phyloP scores from a whole-genome alignment of 30 jellyfish, hydroid and myxozoan species.

The Rhopilema esculentum region DNA sequence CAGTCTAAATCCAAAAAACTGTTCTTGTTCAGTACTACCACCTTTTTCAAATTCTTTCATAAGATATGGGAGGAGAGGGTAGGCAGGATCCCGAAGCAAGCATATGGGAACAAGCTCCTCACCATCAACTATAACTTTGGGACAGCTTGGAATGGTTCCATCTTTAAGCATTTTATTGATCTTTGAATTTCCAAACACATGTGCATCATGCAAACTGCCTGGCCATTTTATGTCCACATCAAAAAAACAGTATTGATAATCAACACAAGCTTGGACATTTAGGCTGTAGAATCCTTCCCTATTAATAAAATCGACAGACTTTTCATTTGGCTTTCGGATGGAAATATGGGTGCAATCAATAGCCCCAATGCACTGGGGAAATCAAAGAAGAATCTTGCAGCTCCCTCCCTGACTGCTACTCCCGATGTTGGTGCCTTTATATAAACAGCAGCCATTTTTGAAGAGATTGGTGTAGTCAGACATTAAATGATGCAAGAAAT shows the following conservation, averaged over 20 bases:
- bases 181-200: conserved; percentile 11
- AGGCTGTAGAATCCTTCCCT: conserved; percentile 33
- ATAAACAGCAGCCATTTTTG: not conserved
- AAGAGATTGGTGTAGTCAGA: conserved; percentile 12
- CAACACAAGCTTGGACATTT: conserved; percentile 55
- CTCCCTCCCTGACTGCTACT: conserved; percentile 14
- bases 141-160: too few relatives aligned
- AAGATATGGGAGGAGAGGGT: too few relatives aligned
- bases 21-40: too few relatives aligned
- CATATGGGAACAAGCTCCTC: too few relatives aligned
- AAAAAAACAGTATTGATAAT: conserved; percentile 7
- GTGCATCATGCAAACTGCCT: conserved; percentile 64
- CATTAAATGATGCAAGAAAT: too few relatives aligned
- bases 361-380: conserved; percentile 68
- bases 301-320: conserved; percentile 15
- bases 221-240: conserved; percentile 59
- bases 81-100: too few relatives aligned
- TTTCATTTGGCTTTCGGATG: conserved; percentile 27
- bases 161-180: not conserved
- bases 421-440: conserved; percentile 27
- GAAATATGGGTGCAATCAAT: conserved; percentile 49
- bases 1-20: too few relatives aligned
- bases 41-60: too few relatives aligned
- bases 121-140: too few relatives aligned
- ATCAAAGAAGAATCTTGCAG: conserved; percentile 38